These are phyloP conservation scores for Zaprionus ghesquierei DNA, from an alignment of 1,140 invertebrate species.

Conservation along the genomic window DNA sequence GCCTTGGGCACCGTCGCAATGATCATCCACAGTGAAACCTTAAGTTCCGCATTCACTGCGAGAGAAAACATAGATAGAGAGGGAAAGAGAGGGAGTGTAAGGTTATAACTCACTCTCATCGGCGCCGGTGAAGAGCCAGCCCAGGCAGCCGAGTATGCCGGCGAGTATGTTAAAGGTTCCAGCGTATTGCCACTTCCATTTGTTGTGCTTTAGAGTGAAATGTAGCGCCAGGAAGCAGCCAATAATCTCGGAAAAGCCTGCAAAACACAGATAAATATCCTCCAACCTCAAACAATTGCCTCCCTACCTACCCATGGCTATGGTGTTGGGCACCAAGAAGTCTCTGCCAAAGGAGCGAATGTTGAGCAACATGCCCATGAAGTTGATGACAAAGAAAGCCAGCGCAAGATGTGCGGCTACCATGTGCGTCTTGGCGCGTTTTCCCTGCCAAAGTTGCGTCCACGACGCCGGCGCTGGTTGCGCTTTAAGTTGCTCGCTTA, in stretches of 20 bases:
- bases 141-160: slow-evolving; percentile 77
- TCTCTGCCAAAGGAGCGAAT: slow-evolving; percentile 82
- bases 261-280: no score
- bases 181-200: slow-evolving; percentile 78
- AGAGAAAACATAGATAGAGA: not conserved
- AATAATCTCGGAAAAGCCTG: slow-evolving; percentile 79
- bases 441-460: slow-evolving; percentile 72
- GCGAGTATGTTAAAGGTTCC: slow-evolving; percentile 82
- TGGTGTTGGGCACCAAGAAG: slow-evolving; percentile 80
- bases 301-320: slow-evolving; percentile 78
- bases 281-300: no score
- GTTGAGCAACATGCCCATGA: slow-evolving; percentile 83
- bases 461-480: slow-evolving; percentile 61
- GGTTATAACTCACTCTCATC: slow-evolving; percentile 40
- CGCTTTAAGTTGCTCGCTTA: slow-evolving; percentile 62
- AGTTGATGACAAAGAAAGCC: slow-evolving; percentile 81
- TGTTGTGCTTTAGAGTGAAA: slow-evolving; percentile 73
- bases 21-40: slow-evolving; percentile 77
- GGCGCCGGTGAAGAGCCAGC: slow-evolving; percentile 65
- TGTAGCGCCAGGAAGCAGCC: slow-evolving; percentile 78
- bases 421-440: slow-evolving; percentile 70
- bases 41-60: slow-evolving; percentile 68
- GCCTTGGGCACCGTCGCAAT: slow-evolving; percentile 76
- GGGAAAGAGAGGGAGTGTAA: no score
- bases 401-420: slow-evolving; percentile 73